Percentiles rank a stretch among this genome's conserved stretches.
phyloP scores from a whole-genome alignment of 2,113 vertebrate species.

The Sakesphorus luctuosus region DNA sequence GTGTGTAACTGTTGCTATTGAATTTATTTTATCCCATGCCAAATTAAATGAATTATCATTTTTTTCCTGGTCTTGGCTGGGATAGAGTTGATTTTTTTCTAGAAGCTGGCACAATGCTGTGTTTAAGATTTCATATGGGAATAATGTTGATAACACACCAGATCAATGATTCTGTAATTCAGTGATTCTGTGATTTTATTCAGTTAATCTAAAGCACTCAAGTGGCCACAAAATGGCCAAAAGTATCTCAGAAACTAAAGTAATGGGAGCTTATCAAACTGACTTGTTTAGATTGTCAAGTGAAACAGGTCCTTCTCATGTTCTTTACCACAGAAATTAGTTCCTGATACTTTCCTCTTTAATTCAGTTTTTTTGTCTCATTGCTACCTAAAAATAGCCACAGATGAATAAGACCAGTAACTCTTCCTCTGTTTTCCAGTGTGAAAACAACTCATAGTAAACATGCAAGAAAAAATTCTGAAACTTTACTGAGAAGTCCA shows the following conservation, averaged over 20 bases:
- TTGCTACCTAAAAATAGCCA: neutral
- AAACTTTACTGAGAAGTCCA: neutral
- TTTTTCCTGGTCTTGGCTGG: neutral
- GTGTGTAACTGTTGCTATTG: neutral
- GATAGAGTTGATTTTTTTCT: neutral
- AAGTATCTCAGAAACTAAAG: neutral
- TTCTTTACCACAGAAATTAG: neutral
- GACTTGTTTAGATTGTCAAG: neutral
- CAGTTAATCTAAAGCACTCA: neutral
- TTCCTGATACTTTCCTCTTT: neutral
- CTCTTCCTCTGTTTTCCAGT: neutral
- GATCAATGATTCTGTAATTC: no score
- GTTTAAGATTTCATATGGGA: neutral
- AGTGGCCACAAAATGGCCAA: neutral
- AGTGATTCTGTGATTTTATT: neutral
- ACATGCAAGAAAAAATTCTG: neutral
- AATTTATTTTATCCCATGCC: neutral
- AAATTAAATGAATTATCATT: neutral
- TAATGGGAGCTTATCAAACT: neutral
- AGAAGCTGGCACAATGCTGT: neutral
- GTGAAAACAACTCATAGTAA: neutral
- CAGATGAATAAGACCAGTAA: neutral
- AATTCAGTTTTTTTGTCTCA: neutral
- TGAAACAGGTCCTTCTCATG: neutral
- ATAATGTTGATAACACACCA: neutral